A percentile compares a stretch with the other conserved stretches of the same genome.
Conservation (phyloP, 2,797 vertebrate species). For the Sebastes cheni region DNA sequence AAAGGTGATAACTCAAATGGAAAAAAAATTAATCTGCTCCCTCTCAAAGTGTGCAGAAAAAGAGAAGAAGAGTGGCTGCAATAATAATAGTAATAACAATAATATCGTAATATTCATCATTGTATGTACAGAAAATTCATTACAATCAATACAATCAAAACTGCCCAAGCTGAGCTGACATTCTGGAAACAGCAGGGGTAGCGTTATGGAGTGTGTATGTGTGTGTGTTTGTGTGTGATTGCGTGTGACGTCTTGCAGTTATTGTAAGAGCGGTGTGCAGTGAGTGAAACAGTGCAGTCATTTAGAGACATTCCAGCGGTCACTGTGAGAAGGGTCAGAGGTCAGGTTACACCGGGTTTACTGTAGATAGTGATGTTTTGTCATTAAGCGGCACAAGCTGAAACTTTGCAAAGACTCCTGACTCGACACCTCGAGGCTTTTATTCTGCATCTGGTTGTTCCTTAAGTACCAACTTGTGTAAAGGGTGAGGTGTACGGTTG, state of each 20-base stretch:
- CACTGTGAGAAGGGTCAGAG: conserved; percentile 53
- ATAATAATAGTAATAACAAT: conserved; percentile 81
- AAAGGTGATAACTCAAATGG: conserved; percentile 66
- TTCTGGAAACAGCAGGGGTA: conserved; percentile 82
- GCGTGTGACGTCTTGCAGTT: conserved; percentile 45
- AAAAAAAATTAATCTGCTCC: conserved; percentile 65
- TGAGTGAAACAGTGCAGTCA: conserved; percentile 58
- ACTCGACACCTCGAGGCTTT: conserved; percentile 6
- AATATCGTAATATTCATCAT: conserved; percentile 79
- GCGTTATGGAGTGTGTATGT: conserved; percentile 50
- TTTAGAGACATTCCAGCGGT: conserved; percentile 72
- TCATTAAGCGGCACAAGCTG: conserved; percentile 38
- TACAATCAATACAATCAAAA: conserved; percentile 89
- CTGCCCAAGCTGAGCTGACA: conserved; percentile 87
- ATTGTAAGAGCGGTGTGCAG: conserved; percentile 61
- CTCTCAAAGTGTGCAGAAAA: conserved; percentile 73
- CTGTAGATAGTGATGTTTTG: conserved; percentile 27
- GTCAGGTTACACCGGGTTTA: conserved; percentile 46
- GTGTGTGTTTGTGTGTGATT: conserved; percentile 45
- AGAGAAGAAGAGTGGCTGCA: conserved; percentile 70
- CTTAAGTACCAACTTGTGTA: conserved; percentile 32
- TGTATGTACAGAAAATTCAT: conserved; percentile 83
- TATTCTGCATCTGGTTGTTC: conserved; percentile 9
- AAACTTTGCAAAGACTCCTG: conserved; percentile 46
- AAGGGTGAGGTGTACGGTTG: conserved; percentile 30